Percentiles rank a stretch among this genome's conserved stretches.
phyloP scores from a whole-genome alignment of 2,888 invertebrate genomes.

The Nephrocerus scutellatus region DNA sequence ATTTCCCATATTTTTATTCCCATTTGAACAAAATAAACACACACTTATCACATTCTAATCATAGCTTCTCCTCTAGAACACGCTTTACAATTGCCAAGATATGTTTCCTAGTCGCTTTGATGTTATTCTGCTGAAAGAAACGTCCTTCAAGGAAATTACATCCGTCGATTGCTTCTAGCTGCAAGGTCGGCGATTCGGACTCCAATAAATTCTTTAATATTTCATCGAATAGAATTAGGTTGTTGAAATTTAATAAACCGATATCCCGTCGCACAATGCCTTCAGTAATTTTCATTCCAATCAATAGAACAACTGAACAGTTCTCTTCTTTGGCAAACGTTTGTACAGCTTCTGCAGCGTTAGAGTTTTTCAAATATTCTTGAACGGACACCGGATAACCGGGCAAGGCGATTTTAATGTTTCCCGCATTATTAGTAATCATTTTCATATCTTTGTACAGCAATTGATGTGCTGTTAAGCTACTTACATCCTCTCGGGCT shows the following conservation, averaged over 20 bases:
- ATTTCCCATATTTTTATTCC: no score
- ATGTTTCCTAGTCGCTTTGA: slow-evolving; percentile 61
- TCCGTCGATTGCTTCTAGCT: slow-evolving; percentile 44
- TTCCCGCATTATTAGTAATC: slow-evolving; percentile 51
- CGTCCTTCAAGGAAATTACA: slow-evolving; percentile 45
- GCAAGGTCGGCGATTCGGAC: slow-evolving; percentile 25
- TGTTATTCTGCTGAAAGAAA: slow-evolving; percentile 55
- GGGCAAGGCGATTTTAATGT: slow-evolving; percentile 51
- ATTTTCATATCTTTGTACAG: slow-evolving; percentile 71
- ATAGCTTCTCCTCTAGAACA: slow-evolving; percentile 43
- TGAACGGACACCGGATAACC: slow-evolving; percentile 45
- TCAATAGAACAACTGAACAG: slow-evolving; percentile 51
- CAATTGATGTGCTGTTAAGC: slow-evolving; percentile 59
- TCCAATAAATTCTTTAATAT: slow-evolving; percentile 29
- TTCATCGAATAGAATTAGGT: slow-evolving; percentile 28
- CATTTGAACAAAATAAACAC: no score
- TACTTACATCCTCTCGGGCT: slow-evolving; percentile 62
- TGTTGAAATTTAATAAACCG: slow-evolving; percentile 49
- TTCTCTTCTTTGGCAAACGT: slow-evolving; percentile 49
- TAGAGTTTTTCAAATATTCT: slow-evolving; percentile 33
- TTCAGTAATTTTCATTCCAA: slow-evolving; percentile 56
- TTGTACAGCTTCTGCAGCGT: slow-evolving; percentile 49
- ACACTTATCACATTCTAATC: no score
- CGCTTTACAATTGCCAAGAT: slow-evolving; percentile 57
- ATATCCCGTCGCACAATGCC: slow-evolving; percentile 54